Conservation (phyloP, 2,888 invertebrate genomes). For the Halictus quadricinctus region DNA sequence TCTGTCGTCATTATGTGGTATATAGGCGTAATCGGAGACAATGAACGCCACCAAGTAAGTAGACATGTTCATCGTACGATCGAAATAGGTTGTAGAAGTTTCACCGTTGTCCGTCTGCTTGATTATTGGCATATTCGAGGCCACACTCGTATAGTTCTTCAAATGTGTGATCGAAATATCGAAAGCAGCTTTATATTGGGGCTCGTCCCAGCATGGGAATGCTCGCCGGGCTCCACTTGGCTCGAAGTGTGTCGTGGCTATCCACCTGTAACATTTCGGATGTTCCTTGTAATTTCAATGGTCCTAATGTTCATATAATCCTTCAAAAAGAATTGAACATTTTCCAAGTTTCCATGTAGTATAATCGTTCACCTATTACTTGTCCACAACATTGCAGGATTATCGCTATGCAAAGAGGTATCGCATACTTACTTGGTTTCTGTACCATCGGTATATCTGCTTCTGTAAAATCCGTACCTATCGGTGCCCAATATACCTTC, state of each 20-base stretch:
- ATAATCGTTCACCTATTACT: neutral
- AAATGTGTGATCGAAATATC: slow-evolving; percentile 86
- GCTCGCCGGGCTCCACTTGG: slow-evolving; percentile 87
- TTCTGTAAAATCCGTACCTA: slow-evolving; percentile 88
- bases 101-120: neutral
- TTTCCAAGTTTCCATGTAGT: neutral
- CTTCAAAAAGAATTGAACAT: neutral
- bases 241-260: slow-evolving; percentile 89
- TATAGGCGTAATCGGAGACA: slow-evolving; percentile 83
- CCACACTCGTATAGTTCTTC: slow-evolving; percentile 73
- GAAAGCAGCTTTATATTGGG: slow-evolving; percentile 87
- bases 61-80: slow-evolving; percentile 77
- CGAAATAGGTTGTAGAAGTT: slow-evolving; percentile 54
- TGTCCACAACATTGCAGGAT: neutral
- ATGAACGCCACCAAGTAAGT: slow-evolving; percentile 86
- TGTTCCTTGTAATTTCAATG: neutral
- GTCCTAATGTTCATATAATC: neutral
- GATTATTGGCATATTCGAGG: slow-evolving; percentile 76
- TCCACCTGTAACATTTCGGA: slow-evolving; percentile 81
- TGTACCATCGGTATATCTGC: slow-evolving; percentile 84
- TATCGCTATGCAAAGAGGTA: neutral
- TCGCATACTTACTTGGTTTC: slow-evolving; percentile 74
- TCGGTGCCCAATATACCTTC: slow-evolving; percentile 85
- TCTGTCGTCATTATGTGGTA: fast-evolving
- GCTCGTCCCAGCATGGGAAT: slow-evolving; percentile 91